Conservation (phyloP, 2,113 vertebrate genomes). For the Vidua chalybeata region DNA sequence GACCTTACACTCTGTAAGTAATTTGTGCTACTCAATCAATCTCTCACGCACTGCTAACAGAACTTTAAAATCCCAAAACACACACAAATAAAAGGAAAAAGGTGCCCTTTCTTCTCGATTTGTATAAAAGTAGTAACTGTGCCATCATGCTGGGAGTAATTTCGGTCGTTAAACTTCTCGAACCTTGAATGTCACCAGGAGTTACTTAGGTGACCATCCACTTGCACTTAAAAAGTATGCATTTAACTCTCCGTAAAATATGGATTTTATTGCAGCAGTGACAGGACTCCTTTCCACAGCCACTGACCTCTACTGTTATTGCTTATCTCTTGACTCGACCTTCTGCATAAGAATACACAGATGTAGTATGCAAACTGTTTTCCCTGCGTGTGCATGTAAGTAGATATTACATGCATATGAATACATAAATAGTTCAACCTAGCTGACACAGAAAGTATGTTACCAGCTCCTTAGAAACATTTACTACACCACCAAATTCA, state of each 20-base stretch:
- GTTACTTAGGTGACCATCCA: conserved; percentile 48
- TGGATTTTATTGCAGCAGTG: conserved; percentile 79
- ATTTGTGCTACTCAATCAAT: not conserved
- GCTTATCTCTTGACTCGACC: conserved; percentile 34
- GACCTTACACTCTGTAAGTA: not conserved
- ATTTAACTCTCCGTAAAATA: conserved; percentile 76
- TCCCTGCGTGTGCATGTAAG: not conserved
- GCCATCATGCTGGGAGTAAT: not conserved
- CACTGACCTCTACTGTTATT: conserved; percentile 58
- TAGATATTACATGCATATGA: not conserved
- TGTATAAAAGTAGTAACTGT: conserved; percentile 5
- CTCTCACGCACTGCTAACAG: not conserved
- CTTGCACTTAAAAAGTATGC: conserved; percentile 53
- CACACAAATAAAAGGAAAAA: not conserved
- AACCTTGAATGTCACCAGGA: conserved; percentile 64
- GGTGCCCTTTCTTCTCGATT: not conserved
- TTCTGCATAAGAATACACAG: conserved; percentile 5
- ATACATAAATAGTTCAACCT: not conserved
- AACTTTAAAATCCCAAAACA: conserved; percentile 15
- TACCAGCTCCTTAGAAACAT: not conserved
- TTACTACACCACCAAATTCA: not conserved
- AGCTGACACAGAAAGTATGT: not conserved
- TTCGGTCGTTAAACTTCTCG: conserved; percentile 65
- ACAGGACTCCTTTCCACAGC: conserved; percentile 51
- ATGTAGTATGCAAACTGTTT: not conserved